phyloP scores from a whole-genome alignment of 37 sponge, comb jelly and placozoan genomes.

The Cladorhizidae sp. region DNA sequence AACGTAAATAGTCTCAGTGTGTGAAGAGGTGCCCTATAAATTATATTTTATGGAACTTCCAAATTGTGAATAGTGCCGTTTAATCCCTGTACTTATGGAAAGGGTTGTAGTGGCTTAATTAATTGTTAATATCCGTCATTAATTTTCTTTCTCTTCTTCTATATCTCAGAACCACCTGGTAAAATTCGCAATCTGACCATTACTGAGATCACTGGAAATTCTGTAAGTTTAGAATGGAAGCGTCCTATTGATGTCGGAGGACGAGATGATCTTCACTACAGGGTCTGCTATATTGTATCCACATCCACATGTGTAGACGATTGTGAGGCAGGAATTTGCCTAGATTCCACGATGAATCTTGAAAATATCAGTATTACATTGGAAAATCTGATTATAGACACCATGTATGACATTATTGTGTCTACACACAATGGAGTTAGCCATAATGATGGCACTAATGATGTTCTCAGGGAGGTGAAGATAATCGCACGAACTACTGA shows the following conservation, averaged over 20 bases:
- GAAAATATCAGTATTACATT: too few species aligned
- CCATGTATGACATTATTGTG: not conserved
- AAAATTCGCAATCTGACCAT: not conserved
- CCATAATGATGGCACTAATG: not conserved
- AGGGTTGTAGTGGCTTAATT: too few species aligned
- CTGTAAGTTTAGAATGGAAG: not conserved
- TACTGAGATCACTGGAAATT: not conserved
- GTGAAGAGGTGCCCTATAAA: too few species aligned
- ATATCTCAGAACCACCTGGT: not conserved
- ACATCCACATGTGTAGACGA: not conserved
- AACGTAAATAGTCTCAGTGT: too few species aligned
- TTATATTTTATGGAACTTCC: too few species aligned
- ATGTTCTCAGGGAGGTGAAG: not conserved
- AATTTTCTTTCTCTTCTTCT: not conserved
- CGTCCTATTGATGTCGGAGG: not conserved
- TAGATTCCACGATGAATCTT: too few species aligned
- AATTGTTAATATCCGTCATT: too few species aligned
- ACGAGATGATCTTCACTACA: not conserved
- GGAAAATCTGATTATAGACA: too few species aligned
- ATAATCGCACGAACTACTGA: not conserved
- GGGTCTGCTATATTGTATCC: not conserved
- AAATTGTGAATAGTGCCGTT: too few species aligned
- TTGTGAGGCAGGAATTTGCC: not conserved
- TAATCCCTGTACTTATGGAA: too few species aligned
- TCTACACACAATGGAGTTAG: constrained; percentile 5